phyloP scores from a whole-genome alignment of 2,797 vertebrate species.

The Hoplostethus atlanticus region DNA sequence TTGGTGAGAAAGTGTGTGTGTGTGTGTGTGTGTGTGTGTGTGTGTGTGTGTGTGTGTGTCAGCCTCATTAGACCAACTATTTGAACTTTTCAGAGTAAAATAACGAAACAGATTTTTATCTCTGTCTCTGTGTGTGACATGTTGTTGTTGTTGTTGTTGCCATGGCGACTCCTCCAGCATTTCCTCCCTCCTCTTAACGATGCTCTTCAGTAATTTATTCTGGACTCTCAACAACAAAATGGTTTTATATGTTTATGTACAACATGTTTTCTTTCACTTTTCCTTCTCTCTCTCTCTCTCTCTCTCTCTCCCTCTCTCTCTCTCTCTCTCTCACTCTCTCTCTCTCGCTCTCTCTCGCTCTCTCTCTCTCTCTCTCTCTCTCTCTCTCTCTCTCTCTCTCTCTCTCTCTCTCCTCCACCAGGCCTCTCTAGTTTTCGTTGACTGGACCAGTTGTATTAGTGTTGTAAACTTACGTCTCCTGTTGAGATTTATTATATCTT shows the following conservation, averaged over 20 bases:
- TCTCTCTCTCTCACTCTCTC: not conserved
- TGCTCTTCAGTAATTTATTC: not conserved
- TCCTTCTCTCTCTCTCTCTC: not conserved
- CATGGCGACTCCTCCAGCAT: not conserved
- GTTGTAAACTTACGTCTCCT: constrained; percentile 2
- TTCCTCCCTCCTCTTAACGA: constrained; percentile 40
- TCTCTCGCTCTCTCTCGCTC: not conserved
- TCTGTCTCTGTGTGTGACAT: constrained; percentile 25
- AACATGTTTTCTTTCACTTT: constrained; percentile 7
- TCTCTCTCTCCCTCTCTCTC: not conserved
- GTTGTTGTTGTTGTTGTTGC: constrained; percentile 47
- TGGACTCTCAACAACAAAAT: constrained; percentile 7
- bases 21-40: too few relatives aligned
- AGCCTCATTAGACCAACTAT: not conserved
- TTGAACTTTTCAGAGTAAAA: constrained; percentile 12
- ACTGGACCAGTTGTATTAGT: too few relatives aligned
- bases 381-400: not conserved
- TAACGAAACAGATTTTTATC: not conserved
- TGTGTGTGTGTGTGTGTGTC: too few relatives aligned
- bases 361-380: too few relatives aligned
- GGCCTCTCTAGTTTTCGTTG: too few relatives aligned
- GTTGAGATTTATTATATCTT: constrained; percentile 11
- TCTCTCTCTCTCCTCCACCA: too few relatives aligned
- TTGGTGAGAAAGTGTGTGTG: too few relatives aligned
- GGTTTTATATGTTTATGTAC: constrained; percentile 25